Base-by-base conservation (phyloP, 2,888 invertebrate species). In the Leucophora obtusa region DNA sequence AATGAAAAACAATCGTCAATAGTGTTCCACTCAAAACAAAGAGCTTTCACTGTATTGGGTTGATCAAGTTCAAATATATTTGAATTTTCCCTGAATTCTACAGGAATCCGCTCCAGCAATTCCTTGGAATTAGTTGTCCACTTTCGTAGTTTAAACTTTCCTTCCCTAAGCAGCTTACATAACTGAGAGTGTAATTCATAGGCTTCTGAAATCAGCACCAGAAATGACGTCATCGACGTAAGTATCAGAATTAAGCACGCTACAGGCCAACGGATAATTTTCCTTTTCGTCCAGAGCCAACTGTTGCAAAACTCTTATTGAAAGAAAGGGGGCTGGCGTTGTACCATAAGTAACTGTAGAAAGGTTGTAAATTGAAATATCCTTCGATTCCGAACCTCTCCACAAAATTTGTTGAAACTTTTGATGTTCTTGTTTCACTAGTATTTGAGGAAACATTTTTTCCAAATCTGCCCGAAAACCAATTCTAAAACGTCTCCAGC, bases 391-490 rank as follows among this genome's bases (percentile, higher is more conserved):
- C 10, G 60, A 11, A 18, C 51, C 50, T 58, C 21, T 21, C 21
- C 21, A 21, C 3, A 82, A 35, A 53, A 79, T 73, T 54, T 21
- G n/a, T n/a, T n/a, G n/a, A n/a, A n/a, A n/a, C n/a, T n/a, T n/a
- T n/a, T n/a, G n/a, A 3, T 82, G 79, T 7, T 66, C 51, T 28
- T 72, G 14, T n/a, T 47, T 18, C 0, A 81, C 62, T 4, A 14
- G 24, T 11, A 83, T 83, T 51, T 83, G 78, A 0, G 79, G 53
- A 47, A 82, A 83, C 77, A 83, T n/a, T n/a, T n/a, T n/a, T n/a
- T n/a, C n/a, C n/a, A n/a, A n/a, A n/a, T n/a, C n/a, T n/a, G n/a
- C n/a, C n/a, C n/a, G n/a, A n/a, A n/a, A n/a, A n/a, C n/a, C n/a
- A n/a, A n/a, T n/a, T n/a, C n/a, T n/a, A n/a, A n/a, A n/a, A n/a